Evolutionary conservation across 1,140 invertebrate species (phyloP), one percentile per base, ranked within the genome.

Genomic region (Thaumatotibia leucotreta): DNA sequence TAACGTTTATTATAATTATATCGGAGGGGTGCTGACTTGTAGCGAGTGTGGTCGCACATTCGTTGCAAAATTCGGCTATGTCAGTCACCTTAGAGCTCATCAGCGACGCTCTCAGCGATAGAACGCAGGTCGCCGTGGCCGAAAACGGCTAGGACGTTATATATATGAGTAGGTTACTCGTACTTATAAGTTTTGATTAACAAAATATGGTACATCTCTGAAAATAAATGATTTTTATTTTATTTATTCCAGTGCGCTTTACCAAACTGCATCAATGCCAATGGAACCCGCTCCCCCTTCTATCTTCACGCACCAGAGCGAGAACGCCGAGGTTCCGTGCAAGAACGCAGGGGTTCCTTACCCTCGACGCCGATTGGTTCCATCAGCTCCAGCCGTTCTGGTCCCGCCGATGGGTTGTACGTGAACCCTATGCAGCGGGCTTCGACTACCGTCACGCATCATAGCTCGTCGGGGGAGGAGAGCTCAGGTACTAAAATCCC

Each of bases 331-430:
- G 65, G 58, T 62, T 80, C 83, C 8, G 63, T 69, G 1, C 69
- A 76, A 23, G 82, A 85, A 64, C 76, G 84, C 6, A 69, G 84
- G 24, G 79, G 80, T 8, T 88, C 84, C 9, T 62, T 84, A 4
- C 83, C 84, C 10, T 86, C 85, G 22, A 82, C 82, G 2, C 64
- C 23, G 0, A 73, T 73, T 2, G 82, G 84, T 0, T 81, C 78
- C 66, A 89, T 77, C 85, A 92, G 79, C 68, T 90, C 93, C 70
- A 66, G 92, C 72, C 39, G 92, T 72, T 83, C 86, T n/a, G 92
- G 92, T 31, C 95, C 95, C 1, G 94, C 95, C 64, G 95, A 96
- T 80, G 96, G 96, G 0, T 92, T 96, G 8, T 96, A 96, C 80
- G 94, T 96, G 68, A 97, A 97, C 80, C 95, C 95, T 0, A 96